Conservation (phyloP, 2,113 vertebrate genomes). For the Gila orcuttii region DNA sequence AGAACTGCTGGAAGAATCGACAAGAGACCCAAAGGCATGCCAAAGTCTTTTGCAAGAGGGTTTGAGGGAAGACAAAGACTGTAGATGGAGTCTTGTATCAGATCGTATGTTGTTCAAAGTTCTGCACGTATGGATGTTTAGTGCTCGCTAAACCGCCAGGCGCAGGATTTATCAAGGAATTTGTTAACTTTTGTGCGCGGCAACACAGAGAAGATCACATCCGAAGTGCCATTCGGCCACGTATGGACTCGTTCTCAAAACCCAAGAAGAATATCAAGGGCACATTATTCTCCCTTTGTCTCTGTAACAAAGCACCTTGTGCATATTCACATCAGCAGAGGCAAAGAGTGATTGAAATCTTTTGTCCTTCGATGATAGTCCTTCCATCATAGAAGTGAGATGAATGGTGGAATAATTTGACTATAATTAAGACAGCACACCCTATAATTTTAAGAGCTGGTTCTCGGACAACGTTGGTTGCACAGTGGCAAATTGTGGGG, state of each 20-base stretch:
- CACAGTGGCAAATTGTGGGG: neutral
- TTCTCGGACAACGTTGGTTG: neutral
- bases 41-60: slow-evolving; percentile 70
- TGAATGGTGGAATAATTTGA: slow-evolving; percentile 13
- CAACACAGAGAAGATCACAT: neutral
- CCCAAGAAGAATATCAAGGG: slow-evolving; percentile 43
- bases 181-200: slow-evolving; percentile 4
- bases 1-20: slow-evolving; percentile 61
- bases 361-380: slow-evolving; percentile 31
- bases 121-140: slow-evolving; percentile 1
- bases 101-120: too few relatives aligned
- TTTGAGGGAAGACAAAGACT: slow-evolving; percentile 65
- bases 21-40: slow-evolving; percentile 65
- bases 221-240: neutral
- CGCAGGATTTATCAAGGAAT: neutral
- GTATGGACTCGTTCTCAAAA: slow-evolving; percentile 5
- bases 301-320: slow-evolving; percentile 35
- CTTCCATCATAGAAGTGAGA: slow-evolving; percentile 24
- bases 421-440: neutral
- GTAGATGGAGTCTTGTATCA: neutral
- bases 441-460: slow-evolving; percentile 1
- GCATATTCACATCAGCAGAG: slow-evolving; percentile 25
- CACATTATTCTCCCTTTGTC: slow-evolving; percentile 50
- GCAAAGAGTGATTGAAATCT: slow-evolving; percentile 8
- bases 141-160: slow-evolving; percentile 10